A percentile compares a stretch with the other conserved stretches of the same genome.
Evolutionary conservation across 2,113 vertebrate species (phyloP).

Genomic region (Indri indri): DNA sequence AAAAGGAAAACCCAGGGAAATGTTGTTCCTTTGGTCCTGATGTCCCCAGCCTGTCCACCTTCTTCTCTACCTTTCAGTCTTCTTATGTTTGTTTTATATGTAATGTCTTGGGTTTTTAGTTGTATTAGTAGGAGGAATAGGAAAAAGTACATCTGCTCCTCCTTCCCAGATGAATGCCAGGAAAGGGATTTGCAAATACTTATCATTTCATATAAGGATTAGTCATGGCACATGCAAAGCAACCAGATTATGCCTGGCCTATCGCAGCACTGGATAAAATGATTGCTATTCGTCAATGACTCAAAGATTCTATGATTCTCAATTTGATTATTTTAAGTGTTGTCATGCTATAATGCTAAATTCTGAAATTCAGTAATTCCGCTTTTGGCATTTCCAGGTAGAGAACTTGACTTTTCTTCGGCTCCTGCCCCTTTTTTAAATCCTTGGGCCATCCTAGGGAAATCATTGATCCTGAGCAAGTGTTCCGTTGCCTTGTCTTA

Average conservation of each 20-base stretch:
- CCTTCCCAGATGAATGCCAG: not conserved
- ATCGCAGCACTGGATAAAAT: not conserved
- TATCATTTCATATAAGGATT: not conserved
- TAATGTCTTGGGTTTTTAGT: not conserved
- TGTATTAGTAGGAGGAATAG: not conserved
- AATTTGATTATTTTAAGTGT: not conserved
- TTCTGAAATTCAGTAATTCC: not conserved
- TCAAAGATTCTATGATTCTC: not conserved
- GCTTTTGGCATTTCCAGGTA: not conserved
- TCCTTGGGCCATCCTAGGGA: not conserved
- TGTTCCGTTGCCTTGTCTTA: slow-evolving; percentile 31
- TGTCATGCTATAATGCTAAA: not conserved
- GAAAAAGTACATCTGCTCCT: not conserved
- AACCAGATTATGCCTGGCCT: not conserved
- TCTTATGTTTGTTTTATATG: not conserved
- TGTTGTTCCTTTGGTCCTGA: not conserved
- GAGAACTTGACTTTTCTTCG: not conserved
- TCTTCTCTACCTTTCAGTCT: not conserved
- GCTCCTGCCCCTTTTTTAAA: not conserved
- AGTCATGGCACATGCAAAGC: not conserved
- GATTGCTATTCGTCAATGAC: not conserved
- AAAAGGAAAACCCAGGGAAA: not conserved
- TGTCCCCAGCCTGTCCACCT: not conserved
- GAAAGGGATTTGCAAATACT: not conserved
- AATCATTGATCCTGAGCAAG: not conserved